Conservation (phyloP, 2,888 invertebrate genomes). For the Andrena dorsata region DNA sequence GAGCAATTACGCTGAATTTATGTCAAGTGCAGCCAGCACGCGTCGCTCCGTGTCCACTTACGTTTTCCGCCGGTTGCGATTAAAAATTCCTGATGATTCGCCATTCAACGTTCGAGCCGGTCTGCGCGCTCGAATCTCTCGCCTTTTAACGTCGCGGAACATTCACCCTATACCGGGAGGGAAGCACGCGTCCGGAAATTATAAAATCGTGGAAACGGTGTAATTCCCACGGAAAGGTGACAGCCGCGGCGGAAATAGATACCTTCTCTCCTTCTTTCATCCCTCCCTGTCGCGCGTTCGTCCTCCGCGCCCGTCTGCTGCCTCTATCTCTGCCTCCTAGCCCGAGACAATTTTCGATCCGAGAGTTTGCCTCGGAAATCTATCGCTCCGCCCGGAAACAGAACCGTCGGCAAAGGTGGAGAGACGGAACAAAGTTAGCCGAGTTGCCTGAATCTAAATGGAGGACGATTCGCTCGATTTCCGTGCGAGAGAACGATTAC, state of each 20-base stretch:
- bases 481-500: constrained; percentile 44
- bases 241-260: constrained; percentile 52
- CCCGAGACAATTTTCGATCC: constrained; percentile 58
- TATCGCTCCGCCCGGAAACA: constrained; percentile 60
- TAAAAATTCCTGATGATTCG: constrained; percentile 8
- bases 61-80: background rate
- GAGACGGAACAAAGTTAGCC: constrained; percentile 67
- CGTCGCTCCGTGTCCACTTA: background rate
- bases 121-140: background rate
- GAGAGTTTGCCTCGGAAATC: constrained; percentile 63
- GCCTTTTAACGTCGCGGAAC: background rate
- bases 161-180: background rate
- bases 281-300: constrained; percentile 5
- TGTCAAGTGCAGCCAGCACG: constrained; percentile 4
- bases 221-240: constrained; percentile 56
- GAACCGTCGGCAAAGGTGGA: constrained; percentile 47
- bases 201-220: constrained; percentile 59
- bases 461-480: constrained; percentile 65
- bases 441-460: constrained; percentile 58
- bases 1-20: constrained; percentile 23
- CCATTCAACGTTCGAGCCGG: background rate
- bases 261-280: constrained; percentile 16
- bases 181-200: constrained; percentile 55
- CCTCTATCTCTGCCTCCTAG: background rate
- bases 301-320: background rate